Base-by-base conservation (phyloP, 2,888 invertebrate species). In the Gnatocerus cornutus region DNA sequence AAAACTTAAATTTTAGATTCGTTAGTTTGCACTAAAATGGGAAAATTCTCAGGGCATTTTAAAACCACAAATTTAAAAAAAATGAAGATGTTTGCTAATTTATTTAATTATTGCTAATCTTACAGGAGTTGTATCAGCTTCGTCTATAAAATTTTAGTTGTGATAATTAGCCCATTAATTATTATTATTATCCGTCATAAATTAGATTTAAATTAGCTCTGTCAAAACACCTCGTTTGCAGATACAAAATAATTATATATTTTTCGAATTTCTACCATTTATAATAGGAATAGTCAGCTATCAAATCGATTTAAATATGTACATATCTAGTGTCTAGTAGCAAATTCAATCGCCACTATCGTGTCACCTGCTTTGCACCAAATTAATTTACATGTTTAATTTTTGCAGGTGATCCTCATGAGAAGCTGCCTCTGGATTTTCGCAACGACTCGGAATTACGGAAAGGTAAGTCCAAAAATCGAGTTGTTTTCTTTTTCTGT, bases 381-480 rank as follows among this genome's bases (percentile, higher is more conserved):
- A 55, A 55, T 55, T 55, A 55, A 55, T 55, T 37, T 16, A 7
- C 55, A 55, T 56, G n/a, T 56, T 6, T 46, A 46, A 33, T 58
- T 61, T 63, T 84, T 84, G 62, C 79, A 84, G 84, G 81, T 80
- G 84, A 84, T 64, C 76, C 80, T 43, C 80, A 79, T 61, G 84
- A 84, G 71, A 82, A 82, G 74, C 76, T 82, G 73, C 80, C 82
- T 53, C 71, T 83, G 76, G 83, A 84, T 73, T 82, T 78, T 74
- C 77, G 78, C 68, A 78, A 78, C 65, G 81, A 83, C 56, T 70
- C 77, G 13, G 83, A 83, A 71, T 75, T 78, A 64, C 79, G 78
- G 74, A 84, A 83, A 83, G 83, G 84, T 84, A 74, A 80, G 79
- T 66, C 9, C 55, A 65, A 59, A 65, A 62, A 62, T 62, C 37